phyloP scores from a whole-genome alignment of 37 sponge, comb jelly and placozoan species.

The Crambe crambe region DNA sequence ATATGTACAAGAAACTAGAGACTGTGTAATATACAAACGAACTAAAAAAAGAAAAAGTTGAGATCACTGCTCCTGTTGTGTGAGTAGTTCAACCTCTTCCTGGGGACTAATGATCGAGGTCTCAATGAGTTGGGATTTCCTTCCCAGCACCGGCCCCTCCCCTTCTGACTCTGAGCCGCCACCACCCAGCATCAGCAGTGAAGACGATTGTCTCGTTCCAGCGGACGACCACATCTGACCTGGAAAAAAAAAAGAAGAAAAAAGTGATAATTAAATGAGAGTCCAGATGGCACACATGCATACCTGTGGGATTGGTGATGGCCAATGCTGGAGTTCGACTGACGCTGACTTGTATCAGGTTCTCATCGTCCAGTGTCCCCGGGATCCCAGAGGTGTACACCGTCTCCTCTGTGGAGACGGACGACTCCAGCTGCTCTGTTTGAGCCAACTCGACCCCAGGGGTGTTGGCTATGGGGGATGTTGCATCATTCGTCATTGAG shows the following conservation, averaged over 20 bases:
- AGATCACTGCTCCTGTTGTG: constrained; percentile 33
- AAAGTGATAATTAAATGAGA: background rate
- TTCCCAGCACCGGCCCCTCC: constrained; percentile 14
- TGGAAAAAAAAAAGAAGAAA: background rate
- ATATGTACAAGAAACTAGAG: too few species aligned
- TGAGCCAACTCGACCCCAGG: constrained; percentile 14
- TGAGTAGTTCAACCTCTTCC: constrained; percentile 29
- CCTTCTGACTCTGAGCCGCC: constrained; percentile 32
- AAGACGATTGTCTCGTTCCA: background rate
- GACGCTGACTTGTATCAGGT: constrained; percentile 12
- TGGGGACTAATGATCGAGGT: background rate
- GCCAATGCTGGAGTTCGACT: background rate
- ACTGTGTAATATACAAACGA: constrained; percentile 2
- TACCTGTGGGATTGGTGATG: background rate
- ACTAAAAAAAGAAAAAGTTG: constrained; percentile 1
- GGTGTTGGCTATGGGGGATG: background rate
- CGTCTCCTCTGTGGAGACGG: constrained; percentile 27
- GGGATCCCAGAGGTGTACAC: constrained; percentile 28
- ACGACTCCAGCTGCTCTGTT: background rate
- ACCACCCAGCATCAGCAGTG: constrained; percentile 27
- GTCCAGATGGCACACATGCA: background rate
- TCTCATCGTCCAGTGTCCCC: background rate
- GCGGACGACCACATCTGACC: constrained; percentile 64
- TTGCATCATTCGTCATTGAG: background rate
- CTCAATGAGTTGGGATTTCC: constrained; percentile 19